A percentile compares a stretch with the other conserved stretches of the same genome.
These are phyloP conservation scores for Bombus consobrinus DNA, from an alignment of 1,140 invertebrate species.

Conservation along the genomic window DNA sequence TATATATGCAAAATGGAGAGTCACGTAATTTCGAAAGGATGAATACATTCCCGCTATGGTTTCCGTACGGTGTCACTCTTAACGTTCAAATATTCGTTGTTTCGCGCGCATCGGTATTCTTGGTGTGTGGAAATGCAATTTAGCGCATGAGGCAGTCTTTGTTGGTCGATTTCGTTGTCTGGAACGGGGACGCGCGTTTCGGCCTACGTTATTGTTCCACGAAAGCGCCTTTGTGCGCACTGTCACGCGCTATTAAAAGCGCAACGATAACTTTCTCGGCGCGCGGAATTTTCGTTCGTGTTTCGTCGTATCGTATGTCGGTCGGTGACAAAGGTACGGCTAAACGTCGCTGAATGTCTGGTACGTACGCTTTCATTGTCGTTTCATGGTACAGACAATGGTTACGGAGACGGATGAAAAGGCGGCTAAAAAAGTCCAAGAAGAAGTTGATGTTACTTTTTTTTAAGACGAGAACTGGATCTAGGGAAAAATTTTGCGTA, in stretches of 20 bases:
- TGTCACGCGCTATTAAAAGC: conserved; percentile 19
- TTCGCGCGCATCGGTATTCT: neutral
- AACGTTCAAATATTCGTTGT: neutral
- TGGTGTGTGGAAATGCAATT: neutral
- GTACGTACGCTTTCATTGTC: neutral
- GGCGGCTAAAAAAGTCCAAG: neutral
- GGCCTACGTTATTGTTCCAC: neutral
- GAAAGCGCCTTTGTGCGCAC: conserved; percentile 6
- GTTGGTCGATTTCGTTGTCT: conserved; percentile 18
- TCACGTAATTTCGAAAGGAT: neutral
- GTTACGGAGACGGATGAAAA: neutral
- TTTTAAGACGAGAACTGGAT: neutral
- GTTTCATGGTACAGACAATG: neutral
- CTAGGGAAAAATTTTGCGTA: neutral
- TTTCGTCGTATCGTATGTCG: no score
- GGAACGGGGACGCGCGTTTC: conserved; percentile 4
- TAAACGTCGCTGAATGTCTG: neutral
- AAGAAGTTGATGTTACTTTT: neutral
- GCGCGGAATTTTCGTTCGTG: conserved; percentile 1
- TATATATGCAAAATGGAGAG: neutral
- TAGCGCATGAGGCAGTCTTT: neutral
- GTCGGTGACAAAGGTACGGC: neutral
- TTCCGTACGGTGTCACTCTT: neutral
- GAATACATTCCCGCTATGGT: neutral
- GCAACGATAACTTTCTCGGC: conserved; percentile 6